Conservation (phyloP, 2,888 invertebrate species). For the Polymixis flavicincta region DNA sequence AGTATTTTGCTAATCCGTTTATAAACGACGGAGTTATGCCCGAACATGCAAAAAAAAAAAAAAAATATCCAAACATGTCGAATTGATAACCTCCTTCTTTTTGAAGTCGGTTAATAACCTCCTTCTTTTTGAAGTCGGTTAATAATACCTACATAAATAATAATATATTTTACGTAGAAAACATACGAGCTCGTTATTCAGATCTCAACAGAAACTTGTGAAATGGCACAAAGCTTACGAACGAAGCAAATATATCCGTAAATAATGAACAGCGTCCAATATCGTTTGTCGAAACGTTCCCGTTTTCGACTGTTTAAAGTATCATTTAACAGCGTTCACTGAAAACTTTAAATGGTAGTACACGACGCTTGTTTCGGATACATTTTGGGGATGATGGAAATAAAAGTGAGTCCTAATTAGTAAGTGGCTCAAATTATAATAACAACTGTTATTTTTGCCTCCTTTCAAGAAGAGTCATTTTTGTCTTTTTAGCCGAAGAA, state of each 20-base stretch:
- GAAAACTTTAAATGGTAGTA: slow-evolving; percentile 47
- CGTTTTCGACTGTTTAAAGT: slow-evolving; percentile 52
- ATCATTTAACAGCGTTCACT: slow-evolving; percentile 44
- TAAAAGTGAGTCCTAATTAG: slow-evolving; percentile 3
- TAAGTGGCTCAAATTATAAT: neutral
- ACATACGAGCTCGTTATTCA: slow-evolving; percentile 33
- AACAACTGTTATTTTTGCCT: rapidly evolving
- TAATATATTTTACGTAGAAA: slow-evolving; percentile 2
- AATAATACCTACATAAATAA: too few relatives aligned
- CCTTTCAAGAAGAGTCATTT: neutral
- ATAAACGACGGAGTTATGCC: too few relatives aligned
- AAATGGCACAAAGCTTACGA: slow-evolving; percentile 33
- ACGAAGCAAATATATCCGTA: slow-evolving; percentile 49
- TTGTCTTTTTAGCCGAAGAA: neutral
- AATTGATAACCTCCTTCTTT: too few relatives aligned
- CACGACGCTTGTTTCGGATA: slow-evolving; percentile 6
- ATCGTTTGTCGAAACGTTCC: slow-evolving; percentile 45
- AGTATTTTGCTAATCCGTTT: too few relatives aligned
- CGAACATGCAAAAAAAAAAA: too few relatives aligned
- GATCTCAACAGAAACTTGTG: slow-evolving; percentile 25
- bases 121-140: too few relatives aligned
- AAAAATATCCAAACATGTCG: too few relatives aligned
- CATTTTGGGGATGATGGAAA: neutral
- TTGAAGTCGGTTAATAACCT: too few relatives aligned
- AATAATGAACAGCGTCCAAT: slow-evolving; percentile 55